These are phyloP conservation scores for Ramphastos sulfuratus DNA, from an alignment of 2,113 vertebrate genomes.

Conservation along the genomic window DNA sequence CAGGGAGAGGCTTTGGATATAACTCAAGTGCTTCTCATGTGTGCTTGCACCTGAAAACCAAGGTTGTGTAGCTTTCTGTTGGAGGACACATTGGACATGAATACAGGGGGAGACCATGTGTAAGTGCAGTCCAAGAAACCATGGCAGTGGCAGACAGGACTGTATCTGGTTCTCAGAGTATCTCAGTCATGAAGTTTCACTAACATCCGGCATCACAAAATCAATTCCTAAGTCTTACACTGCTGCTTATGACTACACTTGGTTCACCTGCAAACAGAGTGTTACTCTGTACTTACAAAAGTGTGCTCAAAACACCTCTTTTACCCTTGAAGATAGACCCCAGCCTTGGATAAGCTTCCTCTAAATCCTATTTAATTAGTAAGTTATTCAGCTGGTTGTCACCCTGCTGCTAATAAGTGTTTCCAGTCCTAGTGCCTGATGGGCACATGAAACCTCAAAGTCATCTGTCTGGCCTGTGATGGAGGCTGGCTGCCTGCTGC, in stretches of 20 bases:
- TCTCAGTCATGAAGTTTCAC: not conserved
- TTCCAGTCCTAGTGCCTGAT: conserved; percentile 1
- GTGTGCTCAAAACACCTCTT: not conserved
- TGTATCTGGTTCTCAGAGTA: not conserved
- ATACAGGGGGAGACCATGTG: too few relatives aligned
- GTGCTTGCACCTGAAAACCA: not conserved
- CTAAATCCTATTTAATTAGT: conserved; percentile 4
- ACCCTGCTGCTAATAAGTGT: not conserved
- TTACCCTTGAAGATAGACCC: not conserved
- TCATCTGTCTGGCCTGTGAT: not conserved
- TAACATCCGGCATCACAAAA: not conserved
- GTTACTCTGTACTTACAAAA: not conserved
- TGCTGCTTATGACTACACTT: not conserved
- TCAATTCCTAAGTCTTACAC: not conserved
- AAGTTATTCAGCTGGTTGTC: not conserved
- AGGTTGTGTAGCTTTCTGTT: not conserved
- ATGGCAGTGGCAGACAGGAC: not conserved
- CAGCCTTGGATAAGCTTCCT: not conserved
- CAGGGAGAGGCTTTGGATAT: not conserved
- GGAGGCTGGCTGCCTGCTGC: not conserved
- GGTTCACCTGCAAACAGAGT: not conserved
- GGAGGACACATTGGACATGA: not conserved
- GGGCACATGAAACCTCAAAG: conserved; percentile 35
- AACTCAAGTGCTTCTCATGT: fast-evolving
- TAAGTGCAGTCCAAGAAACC: not conserved